phyloP scores from a whole-genome alignment of 1,140 invertebrate species.

The Bombus ignitus region DNA sequence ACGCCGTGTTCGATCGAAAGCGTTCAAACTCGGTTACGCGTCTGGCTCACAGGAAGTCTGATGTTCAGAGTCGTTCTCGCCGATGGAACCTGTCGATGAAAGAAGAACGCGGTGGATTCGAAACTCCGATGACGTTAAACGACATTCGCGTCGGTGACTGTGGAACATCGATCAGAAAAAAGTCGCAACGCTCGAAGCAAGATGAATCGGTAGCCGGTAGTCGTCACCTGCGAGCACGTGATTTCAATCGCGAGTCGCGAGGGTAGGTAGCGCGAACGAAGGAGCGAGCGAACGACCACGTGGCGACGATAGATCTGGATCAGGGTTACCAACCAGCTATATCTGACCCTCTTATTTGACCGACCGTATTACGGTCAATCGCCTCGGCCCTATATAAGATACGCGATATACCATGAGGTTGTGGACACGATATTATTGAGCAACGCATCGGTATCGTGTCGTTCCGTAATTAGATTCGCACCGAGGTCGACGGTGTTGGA shows the following conservation, averaged over 20 bases:
- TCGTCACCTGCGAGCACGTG: conserved; percentile 42
- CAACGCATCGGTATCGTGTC: conserved; percentile 71
- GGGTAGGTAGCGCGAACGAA: not conserved
- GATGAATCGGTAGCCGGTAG: conserved; percentile 5
- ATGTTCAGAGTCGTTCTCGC: too few relatives aligned
- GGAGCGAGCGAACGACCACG: conserved; percentile 71
- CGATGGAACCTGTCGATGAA: not conserved
- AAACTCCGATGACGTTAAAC: too few relatives aligned
- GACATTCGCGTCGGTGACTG: too few relatives aligned
- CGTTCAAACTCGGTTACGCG: too few relatives aligned
- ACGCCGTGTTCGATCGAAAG: too few relatives aligned
- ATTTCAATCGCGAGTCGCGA: conserved; percentile 43
- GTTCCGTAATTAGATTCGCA: conserved; percentile 69
- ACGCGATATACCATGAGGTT: conserved; percentile 22
- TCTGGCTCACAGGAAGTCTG: too few relatives aligned
- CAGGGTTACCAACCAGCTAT: conserved; percentile 81
- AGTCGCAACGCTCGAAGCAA: not conserved
- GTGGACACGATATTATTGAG: conserved; percentile 65
- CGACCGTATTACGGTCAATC: conserved; percentile 78
- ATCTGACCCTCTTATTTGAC: conserved; percentile 82
- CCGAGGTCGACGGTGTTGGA: conserved; percentile 35
- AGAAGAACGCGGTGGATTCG: not conserved
- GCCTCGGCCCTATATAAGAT: conserved; percentile 68
- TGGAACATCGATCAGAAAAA: not conserved
- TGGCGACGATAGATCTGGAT: conserved; percentile 82